Evolutionary conservation across 2,888 invertebrate species (phyloP).

Genomic region (Eupelmus urozonus): DNA sequence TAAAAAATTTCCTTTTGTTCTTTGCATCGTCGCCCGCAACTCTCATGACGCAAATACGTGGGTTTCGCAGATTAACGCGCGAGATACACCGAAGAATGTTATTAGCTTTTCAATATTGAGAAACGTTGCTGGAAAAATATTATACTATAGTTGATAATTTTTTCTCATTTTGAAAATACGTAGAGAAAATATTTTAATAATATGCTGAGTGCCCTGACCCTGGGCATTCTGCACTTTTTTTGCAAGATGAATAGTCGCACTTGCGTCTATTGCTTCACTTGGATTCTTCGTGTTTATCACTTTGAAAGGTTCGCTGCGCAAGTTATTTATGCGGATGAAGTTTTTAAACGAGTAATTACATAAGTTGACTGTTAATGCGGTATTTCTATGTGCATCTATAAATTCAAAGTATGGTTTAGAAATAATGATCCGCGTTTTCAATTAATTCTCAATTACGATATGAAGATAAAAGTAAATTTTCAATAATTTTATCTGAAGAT

Average conservation of each 20-base stretch:
- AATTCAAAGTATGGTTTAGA: too few species aligned
- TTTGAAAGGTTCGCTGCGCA: neutral
- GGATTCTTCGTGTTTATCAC: conserved; percentile 31
- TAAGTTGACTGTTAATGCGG: too few species aligned
- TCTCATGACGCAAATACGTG: too few species aligned
- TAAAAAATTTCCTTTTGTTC: too few species aligned
- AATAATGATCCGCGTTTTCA: too few species aligned
- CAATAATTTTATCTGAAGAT: too few species aligned
- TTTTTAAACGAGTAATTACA: neutral
- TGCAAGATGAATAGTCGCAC: too few species aligned
- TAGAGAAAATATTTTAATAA: conserved; percentile 10
- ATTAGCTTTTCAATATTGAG: conserved; percentile 43
- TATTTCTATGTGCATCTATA: too few species aligned
- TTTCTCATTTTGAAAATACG: neutral
- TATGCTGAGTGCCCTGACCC: neutral
- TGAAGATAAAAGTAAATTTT: too few species aligned
- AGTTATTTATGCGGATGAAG: neutral
- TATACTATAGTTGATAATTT: conserved; percentile 10
- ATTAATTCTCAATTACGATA: too few species aligned
- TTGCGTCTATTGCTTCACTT: conserved; percentile 7
- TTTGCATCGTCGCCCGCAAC: too few species aligned
- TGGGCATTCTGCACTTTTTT: conserved; percentile 6
- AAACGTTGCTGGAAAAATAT: conserved; percentile 29
- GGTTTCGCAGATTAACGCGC: neutral
- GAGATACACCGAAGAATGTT: conserved; percentile 27